Conservation (phyloP, 2,888 invertebrate species). For the Lasioglossum marginatum region DNA sequence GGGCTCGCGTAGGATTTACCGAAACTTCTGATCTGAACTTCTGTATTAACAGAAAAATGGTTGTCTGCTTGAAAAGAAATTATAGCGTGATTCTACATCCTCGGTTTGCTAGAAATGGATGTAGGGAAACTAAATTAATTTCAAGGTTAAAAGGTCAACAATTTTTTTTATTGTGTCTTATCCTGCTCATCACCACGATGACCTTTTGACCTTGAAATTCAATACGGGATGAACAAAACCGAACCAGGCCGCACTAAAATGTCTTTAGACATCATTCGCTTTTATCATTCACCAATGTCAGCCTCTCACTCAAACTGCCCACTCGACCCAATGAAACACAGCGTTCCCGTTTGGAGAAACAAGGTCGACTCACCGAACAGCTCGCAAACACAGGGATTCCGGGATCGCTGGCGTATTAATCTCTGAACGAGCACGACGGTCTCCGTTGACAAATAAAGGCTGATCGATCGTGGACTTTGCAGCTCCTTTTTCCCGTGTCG, state of each 20-base stretch:
- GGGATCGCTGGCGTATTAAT: background rate
- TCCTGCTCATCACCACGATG: no score
- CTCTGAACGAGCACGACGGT: background rate
- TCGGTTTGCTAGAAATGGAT: no score
- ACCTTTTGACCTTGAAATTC: no score
- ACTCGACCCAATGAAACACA: background rate
- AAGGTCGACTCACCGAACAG: background rate
- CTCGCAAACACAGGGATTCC: background rate
- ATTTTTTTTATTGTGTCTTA: no score
- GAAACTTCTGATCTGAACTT: background rate
- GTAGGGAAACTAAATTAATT: no score
- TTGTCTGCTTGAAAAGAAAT: no score
- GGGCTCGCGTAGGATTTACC: background rate
- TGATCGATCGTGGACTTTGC: constrained; percentile 41
- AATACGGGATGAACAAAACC: background rate
- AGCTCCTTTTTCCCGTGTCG: constrained; percentile 29
- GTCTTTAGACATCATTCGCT: background rate
- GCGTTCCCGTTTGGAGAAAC: background rate
- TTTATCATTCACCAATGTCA: background rate
- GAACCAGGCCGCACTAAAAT: background rate
- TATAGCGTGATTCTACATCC: no score
- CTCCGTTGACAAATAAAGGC: constrained; percentile 42
- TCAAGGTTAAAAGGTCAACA: no score
- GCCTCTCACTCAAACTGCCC: background rate
- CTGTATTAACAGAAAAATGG: background rate